Percentiles rank a stretch among this genome's conserved stretches.
Evolutionary conservation across 2,113 vertebrate species (phyloP).

Genomic region (Phainopepla nitens): DNA sequence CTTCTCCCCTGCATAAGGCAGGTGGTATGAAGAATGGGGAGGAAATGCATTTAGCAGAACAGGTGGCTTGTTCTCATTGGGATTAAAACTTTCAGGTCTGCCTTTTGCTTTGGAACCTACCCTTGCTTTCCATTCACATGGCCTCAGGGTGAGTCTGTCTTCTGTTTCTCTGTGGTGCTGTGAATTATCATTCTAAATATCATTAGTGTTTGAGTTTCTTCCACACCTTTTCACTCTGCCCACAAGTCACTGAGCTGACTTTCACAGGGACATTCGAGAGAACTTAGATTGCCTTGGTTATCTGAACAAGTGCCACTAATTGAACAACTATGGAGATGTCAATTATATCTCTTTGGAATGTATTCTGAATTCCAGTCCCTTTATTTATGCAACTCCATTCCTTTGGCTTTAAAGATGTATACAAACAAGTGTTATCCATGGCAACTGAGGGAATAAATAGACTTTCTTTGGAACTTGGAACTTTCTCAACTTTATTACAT

Average conservation of each 20-base stretch:
- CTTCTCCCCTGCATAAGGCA: neutral
- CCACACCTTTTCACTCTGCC: neutral
- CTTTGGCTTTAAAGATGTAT: neutral
- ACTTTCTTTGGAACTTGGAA: neutral
- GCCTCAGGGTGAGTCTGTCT: neutral
- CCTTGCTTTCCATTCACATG: neutral
- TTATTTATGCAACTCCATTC: neutral
- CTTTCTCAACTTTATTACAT: neutral
- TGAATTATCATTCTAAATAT: neutral
- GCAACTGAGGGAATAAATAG: conserved; percentile 15
- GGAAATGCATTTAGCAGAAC: neutral
- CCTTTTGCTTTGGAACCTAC: conserved; percentile 3
- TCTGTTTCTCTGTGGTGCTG: neutral
- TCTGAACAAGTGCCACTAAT: neutral
- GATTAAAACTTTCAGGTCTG: neutral
- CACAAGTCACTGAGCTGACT: neutral
- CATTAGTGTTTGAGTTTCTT: neutral
- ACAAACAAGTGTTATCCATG: neutral
- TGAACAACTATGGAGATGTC: neutral
- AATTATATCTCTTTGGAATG: neutral
- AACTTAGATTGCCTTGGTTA: neutral
- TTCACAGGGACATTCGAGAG: neutral
- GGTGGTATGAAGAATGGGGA: neutral
- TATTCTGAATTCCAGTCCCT: neutral
- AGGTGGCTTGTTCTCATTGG: neutral